phyloP scores from a whole-genome alignment of 2,113 vertebrate genomes.

The Hyaena hyaena region DNA sequence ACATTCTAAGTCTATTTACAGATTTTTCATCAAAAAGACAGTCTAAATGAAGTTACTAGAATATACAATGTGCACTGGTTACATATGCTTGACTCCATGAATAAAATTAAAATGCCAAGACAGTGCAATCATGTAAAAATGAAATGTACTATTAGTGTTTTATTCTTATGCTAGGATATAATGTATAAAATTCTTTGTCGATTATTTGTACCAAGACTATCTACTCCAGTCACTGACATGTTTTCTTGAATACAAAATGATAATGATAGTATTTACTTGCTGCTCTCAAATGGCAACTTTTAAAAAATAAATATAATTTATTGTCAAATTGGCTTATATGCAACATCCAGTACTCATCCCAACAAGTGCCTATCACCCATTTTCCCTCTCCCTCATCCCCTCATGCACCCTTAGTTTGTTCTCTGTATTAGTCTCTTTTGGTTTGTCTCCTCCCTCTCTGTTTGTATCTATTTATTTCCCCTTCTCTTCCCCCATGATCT shows the following conservation, averaged over 20 bases:
- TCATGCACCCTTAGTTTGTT: no score
- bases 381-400: no score
- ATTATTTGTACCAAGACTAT: neutral
- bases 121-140: neutral
- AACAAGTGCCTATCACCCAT: no score
- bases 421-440: no score
- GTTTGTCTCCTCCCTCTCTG: no score
- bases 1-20: neutral
- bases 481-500: no score
- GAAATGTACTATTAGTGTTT: neutral
- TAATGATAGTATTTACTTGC: no score
- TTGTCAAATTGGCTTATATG: no score
- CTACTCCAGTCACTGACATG: neutral
- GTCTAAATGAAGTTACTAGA: neutral
- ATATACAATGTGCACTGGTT: neutral
- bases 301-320: no score
- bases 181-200: neutral
- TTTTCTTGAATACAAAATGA: neutral
- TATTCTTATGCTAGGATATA: neutral
- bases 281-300: neutral
- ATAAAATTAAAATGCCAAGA: neutral
- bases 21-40: neutral
- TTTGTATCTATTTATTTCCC: no score
- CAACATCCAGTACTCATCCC: no score
- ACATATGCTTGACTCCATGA: no score